phyloP scores from a whole-genome alignment of 1,140 invertebrate genomes.

The Odontomachus brunneus region DNA sequence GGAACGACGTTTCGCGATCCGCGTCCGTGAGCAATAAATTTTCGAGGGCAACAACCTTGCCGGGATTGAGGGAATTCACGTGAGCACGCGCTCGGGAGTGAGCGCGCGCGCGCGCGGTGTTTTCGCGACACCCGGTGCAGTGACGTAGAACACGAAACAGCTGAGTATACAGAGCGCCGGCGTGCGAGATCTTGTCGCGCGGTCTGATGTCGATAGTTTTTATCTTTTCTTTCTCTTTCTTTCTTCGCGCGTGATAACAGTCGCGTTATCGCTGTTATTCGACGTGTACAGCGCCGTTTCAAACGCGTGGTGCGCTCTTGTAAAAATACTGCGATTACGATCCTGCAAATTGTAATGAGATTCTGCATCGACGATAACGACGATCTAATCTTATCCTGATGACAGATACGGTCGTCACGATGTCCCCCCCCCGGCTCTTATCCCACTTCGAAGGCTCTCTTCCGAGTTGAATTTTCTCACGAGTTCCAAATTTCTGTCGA shows the following conservation, averaged over 20 bases:
- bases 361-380: neutral
- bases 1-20: neutral
- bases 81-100: neutral
- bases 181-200: constrained; percentile 8
- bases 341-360: neutral
- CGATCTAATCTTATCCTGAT: no score
- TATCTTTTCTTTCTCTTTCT: constrained; percentile 1
- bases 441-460: no score
- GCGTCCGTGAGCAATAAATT: constrained; percentile 23
- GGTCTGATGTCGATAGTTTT: constrained; percentile 11
- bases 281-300: neutral
- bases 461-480: no score
- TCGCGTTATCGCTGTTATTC: constrained; percentile 35
- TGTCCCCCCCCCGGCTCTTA: no score
- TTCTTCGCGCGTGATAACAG: neutral
- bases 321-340: constrained; percentile 5
- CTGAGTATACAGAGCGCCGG: constrained; percentile 25
- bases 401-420: no score
- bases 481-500: no score
- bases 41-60: constrained; percentile 31
- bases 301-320: neutral
- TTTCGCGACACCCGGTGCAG: constrained; percentile 16
- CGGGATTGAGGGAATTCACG: neutral
- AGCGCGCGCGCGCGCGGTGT: neutral
- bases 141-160: constrained; percentile 42